Percentiles rank a stretch among this genome's conserved stretches.
These are phyloP conservation scores for Erebia aethiops DNA, from an alignment of 2,888 invertebrate species.

Conservation along the genomic window DNA sequence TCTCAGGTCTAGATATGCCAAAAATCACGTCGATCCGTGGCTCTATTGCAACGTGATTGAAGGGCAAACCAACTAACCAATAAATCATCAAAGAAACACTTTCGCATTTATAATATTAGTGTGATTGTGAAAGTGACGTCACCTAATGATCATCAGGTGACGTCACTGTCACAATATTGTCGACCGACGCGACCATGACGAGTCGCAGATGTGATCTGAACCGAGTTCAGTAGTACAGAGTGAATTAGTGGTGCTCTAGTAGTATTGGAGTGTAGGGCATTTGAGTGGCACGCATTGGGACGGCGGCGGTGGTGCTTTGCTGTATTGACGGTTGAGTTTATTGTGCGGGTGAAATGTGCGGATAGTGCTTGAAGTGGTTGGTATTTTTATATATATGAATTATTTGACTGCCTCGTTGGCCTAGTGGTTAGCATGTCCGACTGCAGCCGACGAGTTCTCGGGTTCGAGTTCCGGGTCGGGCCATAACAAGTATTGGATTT, in stretches of 20 bases:
- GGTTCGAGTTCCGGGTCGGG: no score
- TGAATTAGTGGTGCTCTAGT: not conserved
- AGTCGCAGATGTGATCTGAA: not conserved
- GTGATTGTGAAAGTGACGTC: not conserved
- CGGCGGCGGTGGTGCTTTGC: conserved; percentile 3
- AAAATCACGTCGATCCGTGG: no score
- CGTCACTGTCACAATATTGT: not conserved
- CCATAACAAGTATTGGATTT: no score
- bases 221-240: not conserved
- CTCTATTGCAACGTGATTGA: no score
- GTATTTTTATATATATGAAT: not conserved
- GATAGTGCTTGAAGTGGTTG: conserved; percentile 5
- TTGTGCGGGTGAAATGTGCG: conserved; percentile 1
- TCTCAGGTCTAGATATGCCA: no score
- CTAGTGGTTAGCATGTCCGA: no score
- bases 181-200: not conserved
- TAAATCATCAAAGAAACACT: no score
- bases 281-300: not conserved
- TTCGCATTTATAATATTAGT: no score
- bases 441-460: no score
- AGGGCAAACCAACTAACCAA: no score
- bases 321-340: not conserved
- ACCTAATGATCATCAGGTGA: not conserved
- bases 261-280: not conserved
- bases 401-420: no score